Evolutionary conservation across 1,140 invertebrate species (phyloP).

Genomic region (Scaptomyza hsui): DNA sequence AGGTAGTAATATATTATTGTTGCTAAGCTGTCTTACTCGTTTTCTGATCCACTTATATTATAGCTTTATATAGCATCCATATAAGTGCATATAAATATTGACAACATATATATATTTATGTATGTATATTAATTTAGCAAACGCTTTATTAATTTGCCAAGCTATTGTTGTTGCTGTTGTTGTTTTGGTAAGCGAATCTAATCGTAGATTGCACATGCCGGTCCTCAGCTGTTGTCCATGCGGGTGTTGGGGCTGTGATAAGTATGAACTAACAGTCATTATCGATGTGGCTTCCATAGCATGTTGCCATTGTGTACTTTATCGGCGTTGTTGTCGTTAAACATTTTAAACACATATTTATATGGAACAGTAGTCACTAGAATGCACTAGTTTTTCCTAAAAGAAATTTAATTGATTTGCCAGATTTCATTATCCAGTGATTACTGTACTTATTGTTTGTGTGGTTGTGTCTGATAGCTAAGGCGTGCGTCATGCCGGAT

Average conservation of each 20-base stretch:
- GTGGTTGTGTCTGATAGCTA: conserved; percentile 22
- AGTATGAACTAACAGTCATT: conserved; percentile 44
- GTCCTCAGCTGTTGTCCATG: conserved; percentile 24
- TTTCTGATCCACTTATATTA: conserved; percentile 15
- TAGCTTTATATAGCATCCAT: neutral
- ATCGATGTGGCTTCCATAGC: conserved; percentile 35
- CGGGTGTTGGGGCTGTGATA: conserved; percentile 18
- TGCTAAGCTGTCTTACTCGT: conserved; percentile 13
- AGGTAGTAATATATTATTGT: neutral
- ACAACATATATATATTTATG: neutral
- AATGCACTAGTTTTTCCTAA: neutral
- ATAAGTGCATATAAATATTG: conserved; percentile 5
- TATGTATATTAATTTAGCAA: conserved; percentile 11
- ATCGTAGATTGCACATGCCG: conserved; percentile 38
- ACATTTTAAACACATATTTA: conserved; percentile 10
- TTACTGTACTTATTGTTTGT: neutral
- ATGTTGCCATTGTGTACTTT: conserved; percentile 41
- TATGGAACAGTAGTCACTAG: neutral
- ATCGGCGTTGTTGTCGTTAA: conserved; percentile 16
- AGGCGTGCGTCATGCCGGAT: conserved; percentile 41
- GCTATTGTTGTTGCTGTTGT: conserved; percentile 3
- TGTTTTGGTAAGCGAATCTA: conserved; percentile 11
- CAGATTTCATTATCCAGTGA: neutral
- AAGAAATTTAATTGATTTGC: neutral
- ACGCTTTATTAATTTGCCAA: conserved; percentile 30